A percentile compares a stretch with the other conserved stretches of the same genome.
These are phyloP conservation scores for Scrobipalpa costella DNA, from an alignment of 2,888 invertebrate species.

Conservation along the genomic window DNA sequence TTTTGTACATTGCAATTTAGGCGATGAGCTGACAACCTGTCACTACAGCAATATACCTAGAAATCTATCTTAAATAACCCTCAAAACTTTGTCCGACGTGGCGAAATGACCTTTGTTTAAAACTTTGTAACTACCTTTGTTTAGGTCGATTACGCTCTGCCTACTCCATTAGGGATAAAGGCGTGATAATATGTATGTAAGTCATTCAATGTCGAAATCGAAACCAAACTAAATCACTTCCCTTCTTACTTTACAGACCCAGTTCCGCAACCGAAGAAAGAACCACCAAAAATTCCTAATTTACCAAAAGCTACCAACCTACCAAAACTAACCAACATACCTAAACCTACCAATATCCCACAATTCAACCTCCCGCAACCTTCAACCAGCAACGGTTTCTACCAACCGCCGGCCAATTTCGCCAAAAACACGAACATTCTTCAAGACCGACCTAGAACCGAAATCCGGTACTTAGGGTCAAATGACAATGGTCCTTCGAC, in stretches of 20 bases:
- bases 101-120: too few species aligned
- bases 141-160: too few species aligned
- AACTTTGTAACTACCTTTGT: too few species aligned
- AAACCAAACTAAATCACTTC: neutral
- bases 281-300: conserved; percentile 33
- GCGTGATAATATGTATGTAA: too few species aligned
- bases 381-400: conserved; percentile 22
- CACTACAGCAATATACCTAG: too few species aligned
- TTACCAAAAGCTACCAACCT: conserved; percentile 32
- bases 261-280: conserved; percentile 62
- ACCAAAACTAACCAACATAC: conserved; percentile 28
- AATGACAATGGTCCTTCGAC: conserved; percentile 18
- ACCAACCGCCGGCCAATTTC: neutral
- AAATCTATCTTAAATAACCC: too few species aligned
- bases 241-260: conserved; percentile 58
- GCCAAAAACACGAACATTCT: conserved; percentile 32
- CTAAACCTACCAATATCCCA: conserved; percentile 30
- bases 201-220: too few species aligned
- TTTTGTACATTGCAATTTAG: too few species aligned
- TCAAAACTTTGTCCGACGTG: too few species aligned
- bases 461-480: conserved; percentile 22
- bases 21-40: too few species aligned
- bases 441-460: conserved; percentile 23
- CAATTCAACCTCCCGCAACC: conserved; percentile 29
- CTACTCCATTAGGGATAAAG: too few species aligned